phyloP scores from a whole-genome alignment of 1,140 invertebrate genomes.

The Helicoverpa zea region DNA sequence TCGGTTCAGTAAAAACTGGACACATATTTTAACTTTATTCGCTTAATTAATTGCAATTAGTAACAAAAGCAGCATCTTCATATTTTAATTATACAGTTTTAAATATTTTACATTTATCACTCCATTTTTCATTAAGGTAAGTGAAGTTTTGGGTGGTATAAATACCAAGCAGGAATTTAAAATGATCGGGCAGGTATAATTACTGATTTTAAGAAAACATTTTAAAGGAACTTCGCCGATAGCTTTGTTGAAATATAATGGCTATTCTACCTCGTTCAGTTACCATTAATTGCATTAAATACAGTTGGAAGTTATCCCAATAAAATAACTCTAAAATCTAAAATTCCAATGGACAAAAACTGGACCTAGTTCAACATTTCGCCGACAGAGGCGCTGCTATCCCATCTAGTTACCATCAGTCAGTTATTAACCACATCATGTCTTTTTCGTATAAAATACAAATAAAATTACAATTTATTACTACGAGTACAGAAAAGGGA shows the following conservation, averaged over 20 bases:
- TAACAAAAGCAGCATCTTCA: background rate
- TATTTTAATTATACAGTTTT: background rate
- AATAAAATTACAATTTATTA: background rate
- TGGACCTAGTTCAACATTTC: background rate
- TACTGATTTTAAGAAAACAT: too few species aligned
- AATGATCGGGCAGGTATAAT: too few species aligned
- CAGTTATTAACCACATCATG: constrained; percentile 10
- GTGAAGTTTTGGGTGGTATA: background rate
- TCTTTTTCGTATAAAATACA: constrained; percentile 13
- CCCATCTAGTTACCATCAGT: constrained; percentile 1
- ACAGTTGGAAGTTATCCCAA: background rate
- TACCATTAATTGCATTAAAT: background rate
- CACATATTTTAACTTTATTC: background rate
- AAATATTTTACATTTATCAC: background rate
- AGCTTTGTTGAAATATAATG: too few species aligned
- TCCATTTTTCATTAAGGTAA: background rate
- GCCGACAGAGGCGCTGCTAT: background rate
- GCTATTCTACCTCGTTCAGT: too few species aligned
- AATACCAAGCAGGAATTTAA: too few species aligned
- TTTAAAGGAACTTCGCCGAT: too few species aligned
- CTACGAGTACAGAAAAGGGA: background rate
- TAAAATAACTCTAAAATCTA: constrained; percentile 20
- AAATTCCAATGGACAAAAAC: constrained; percentile 7
- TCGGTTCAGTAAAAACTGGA: constrained; percentile 12
- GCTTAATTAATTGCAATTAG: constrained; percentile 31